Conservation (phyloP, 2,888 invertebrate species). For the Argynnis bischoffii region DNA sequence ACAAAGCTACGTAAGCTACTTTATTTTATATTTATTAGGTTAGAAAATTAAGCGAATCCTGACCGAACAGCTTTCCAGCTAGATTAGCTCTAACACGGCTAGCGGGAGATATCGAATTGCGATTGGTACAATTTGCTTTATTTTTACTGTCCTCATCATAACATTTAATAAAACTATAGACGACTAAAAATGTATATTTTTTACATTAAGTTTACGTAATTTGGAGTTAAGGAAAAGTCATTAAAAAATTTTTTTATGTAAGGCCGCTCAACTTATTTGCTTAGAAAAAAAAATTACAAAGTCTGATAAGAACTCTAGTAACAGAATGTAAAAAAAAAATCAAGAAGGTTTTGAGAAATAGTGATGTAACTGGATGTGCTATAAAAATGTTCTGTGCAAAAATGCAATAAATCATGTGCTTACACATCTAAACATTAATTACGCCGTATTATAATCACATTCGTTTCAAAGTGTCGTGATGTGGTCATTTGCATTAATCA, state of each 20-base stretch:
- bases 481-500: slow-evolving; percentile 41
- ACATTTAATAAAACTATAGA: no score
- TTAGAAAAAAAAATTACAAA: no score
- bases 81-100: slow-evolving; percentile 48
- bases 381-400: not conserved
- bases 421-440: slow-evolving; percentile 30
- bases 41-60: slow-evolving; percentile 53
- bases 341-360: no score
- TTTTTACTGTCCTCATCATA: no score
- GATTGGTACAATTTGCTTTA: slow-evolving; percentile 5
- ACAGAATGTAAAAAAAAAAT: no score
- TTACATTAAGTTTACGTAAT: no score
- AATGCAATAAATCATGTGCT: slow-evolving; percentile 10
- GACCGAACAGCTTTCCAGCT: slow-evolving; percentile 44
- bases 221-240: no score
- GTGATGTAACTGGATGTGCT: not conserved
- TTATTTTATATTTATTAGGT: slow-evolving; percentile 51
- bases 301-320: no score
- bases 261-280: no score
- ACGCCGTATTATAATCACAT: slow-evolving; percentile 39
- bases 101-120: slow-evolving; percentile 6
- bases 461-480: slow-evolving; percentile 40
- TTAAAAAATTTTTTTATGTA: no score
- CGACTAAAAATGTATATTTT: no score
- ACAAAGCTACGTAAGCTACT: slow-evolving; percentile 3